These are phyloP conservation scores for Gobius niger DNA, from an alignment of 2,113 vertebrate genomes.

Conservation along the genomic window DNA sequence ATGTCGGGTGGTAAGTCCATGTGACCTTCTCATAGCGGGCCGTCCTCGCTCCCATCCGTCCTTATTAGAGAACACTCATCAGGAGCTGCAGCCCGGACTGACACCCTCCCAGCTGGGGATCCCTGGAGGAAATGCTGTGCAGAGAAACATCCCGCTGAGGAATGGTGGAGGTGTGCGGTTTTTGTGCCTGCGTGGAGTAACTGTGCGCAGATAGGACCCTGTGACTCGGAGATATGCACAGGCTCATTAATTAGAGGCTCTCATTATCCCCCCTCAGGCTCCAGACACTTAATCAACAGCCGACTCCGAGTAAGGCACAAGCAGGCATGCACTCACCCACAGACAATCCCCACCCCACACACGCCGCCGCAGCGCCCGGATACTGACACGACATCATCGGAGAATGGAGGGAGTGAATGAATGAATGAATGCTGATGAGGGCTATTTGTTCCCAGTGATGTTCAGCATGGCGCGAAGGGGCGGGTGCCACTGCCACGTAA, in stretches of 20 bases:
- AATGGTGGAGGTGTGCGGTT: conserved; percentile 42
- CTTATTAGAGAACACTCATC: conserved; percentile 72
- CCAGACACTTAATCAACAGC: conserved; percentile 77
- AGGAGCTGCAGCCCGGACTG: conserved; percentile 58
- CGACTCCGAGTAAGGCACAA: conserved; percentile 63
- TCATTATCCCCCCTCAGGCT: conserved; percentile 75
- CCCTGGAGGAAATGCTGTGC: conserved; percentile 56
- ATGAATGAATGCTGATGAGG: conserved; percentile 64
- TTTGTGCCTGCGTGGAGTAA: conserved; percentile 35
- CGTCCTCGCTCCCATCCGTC: conserved; percentile 65
- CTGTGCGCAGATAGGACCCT: conserved; percentile 70
- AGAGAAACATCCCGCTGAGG: conserved; percentile 44
- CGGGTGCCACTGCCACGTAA: conserved; percentile 60
- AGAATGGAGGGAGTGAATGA: conserved; percentile 62
- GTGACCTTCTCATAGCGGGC: conserved; percentile 65
- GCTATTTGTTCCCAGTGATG: conserved; percentile 73
- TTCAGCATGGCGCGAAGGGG: conserved; percentile 56
- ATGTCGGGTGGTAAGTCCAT: conserved; percentile 61
- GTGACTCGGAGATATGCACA: conserved; percentile 73
- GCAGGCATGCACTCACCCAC: conserved; percentile 29
- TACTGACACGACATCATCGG: conserved; percentile 60
- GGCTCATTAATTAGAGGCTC: conserved; percentile 79
- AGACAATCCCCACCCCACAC: conserved; percentile 11
- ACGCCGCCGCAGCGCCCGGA: conserved; percentile 31
- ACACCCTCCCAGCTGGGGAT: conserved; percentile 60